Conservation (phyloP, 2,888 invertebrate genomes). For the Ametastegia equiseti region DNA sequence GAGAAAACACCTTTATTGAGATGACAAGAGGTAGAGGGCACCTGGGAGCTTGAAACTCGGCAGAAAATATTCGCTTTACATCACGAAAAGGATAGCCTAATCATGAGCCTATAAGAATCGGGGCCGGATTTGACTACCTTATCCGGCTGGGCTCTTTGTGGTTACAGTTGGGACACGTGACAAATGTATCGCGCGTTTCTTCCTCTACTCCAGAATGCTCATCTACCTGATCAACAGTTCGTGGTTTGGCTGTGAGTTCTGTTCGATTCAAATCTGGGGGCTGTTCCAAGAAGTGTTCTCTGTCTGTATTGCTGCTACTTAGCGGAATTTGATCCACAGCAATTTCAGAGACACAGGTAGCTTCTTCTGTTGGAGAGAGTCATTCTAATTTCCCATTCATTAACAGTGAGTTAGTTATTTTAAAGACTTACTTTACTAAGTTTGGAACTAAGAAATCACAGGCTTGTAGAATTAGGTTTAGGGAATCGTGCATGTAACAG, state of each 20-base stretch:
- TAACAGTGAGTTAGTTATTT: not conserved
- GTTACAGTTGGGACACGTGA: conserved; percentile 24
- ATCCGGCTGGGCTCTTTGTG: too few species aligned
- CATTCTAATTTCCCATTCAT: not conserved
- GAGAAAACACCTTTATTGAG: too few species aligned
- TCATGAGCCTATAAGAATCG: too few species aligned
- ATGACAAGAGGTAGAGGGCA: too few species aligned
- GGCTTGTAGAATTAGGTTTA: not conserved
- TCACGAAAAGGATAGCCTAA: too few species aligned
- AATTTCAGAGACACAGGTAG: too few species aligned
- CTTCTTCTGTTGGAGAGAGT: too few species aligned
- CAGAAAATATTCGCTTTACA: too few species aligned
- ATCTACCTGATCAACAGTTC: not conserved
- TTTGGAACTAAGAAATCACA: conserved; percentile 2
- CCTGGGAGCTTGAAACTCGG: too few species aligned
- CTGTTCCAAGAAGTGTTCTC: not conserved
- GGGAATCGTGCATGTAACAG: not conserved
- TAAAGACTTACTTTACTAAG: not conserved
- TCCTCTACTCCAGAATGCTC: not conserved
- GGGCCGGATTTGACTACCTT: too few species aligned
- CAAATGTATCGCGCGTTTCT: not conserved
- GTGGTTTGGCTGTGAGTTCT: not conserved
- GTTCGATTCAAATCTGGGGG: not conserved
- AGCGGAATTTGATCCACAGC: not conserved
- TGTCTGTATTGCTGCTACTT: not conserved